Conservation (phyloP, 2,113 vertebrate species). For the Malaclemys terrapin region DNA sequence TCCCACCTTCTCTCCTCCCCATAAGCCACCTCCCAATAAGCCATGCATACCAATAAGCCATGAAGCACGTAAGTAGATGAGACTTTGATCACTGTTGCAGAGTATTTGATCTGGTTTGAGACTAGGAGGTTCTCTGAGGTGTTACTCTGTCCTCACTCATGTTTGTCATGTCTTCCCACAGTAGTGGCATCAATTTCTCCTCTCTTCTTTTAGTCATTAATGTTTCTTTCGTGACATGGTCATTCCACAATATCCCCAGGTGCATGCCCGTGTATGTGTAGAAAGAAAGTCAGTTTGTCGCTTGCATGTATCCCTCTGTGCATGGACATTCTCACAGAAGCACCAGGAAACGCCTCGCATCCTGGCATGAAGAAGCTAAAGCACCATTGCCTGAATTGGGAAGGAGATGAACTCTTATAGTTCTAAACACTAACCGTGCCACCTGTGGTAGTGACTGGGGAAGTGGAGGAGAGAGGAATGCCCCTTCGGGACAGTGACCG, state of each 20-base stretch:
- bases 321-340: slow-evolving; percentile 32
- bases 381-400: neutral
- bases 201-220: slow-evolving; percentile 34
- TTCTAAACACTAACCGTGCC: neutral
- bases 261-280: slow-evolving; percentile 65
- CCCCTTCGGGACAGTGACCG: neutral
- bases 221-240: slow-evolving; percentile 38
- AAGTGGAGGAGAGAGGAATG: neutral
- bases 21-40: slow-evolving; percentile 21
- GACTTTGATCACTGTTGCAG: neutral
- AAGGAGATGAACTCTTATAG: neutral
- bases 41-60: neutral
- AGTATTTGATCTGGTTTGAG: neutral
- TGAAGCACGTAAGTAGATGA: slow-evolving; percentile 6
- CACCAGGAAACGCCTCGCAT: neutral
- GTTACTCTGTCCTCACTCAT: slow-evolving; percentile 65
- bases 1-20: neutral
- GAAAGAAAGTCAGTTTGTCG: slow-evolving; percentile 34
- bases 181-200: neutral
- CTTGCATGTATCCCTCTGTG: slow-evolving; percentile 55
- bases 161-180: slow-evolving; percentile 47
- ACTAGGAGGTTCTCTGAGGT: slow-evolving; percentile 25
- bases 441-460: neutral
- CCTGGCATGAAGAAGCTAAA: neutral
- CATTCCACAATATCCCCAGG: slow-evolving; percentile 30